Base-by-base conservation (phyloP, 2,888 invertebrate genomes). In the Seira sanloemensis region DNA sequence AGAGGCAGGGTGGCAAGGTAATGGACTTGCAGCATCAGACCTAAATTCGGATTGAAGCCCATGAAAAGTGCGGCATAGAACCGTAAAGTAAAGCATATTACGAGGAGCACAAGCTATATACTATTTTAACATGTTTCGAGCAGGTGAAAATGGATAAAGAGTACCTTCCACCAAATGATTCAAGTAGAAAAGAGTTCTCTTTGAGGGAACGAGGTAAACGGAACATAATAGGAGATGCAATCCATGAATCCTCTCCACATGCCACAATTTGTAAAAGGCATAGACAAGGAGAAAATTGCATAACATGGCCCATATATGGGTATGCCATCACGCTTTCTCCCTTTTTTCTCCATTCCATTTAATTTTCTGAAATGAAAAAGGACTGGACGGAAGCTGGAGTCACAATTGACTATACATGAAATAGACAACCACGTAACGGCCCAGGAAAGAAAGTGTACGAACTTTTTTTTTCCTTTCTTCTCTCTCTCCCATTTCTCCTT, bases 341-440 rank as follows among this genome's bases (percentile, higher is more conserved):
- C 16, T 50, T 50, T 12, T 2, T 74, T 19, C 27, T 73, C 50
- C 77, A 72, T 78, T 72, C 72, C 78, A 72, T 77, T 83, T 83
- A 77, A 77, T 83, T 82, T 78, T 78, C 46, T 78, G 72, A 58
- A 73, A 82, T 72, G 77, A 67, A 62, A 62, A 23, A 78, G 73
- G 72, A 67, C 78, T 83, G 78, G 73, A 78, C 83, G 83, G 83
- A 83, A 83, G 73, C 73, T 27, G 72, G 68, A 83, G 77, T 78
- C 77, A 77, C 77, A 77, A 71, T 66, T 77, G 82, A 72, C 62
- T 54, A 72, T 58, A 66, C 25, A 72, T 67, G 62, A 62, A 62
- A 69, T 67, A 78, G 83, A 83, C 73, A 78, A 24, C 23, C 73
- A 71, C 54, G 77, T 62, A 69, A 62, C 26, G 67, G 21, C 2